Evolutionary conservation across 2,888 invertebrate genomes (phyloP), one percentile per base, ranked within the genome.

Genomic region (Cosmia trapezina): DNA sequence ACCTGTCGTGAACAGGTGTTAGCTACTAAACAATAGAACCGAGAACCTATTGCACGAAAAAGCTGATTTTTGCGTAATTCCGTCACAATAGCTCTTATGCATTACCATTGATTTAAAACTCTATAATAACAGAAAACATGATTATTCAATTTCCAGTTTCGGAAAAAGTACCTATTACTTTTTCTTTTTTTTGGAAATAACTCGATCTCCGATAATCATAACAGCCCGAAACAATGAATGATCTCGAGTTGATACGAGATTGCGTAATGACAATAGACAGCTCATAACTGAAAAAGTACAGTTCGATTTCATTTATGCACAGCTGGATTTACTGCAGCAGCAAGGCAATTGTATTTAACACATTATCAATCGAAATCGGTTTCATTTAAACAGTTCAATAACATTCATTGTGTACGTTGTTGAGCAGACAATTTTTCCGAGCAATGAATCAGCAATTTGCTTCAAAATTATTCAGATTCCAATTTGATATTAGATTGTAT

Each of bases 61-160:
- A 78, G 80, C 68, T 60, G 60, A 77, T 78, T 83, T 84, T 86
- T 72, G 33, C 70, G 82, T 84, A 88, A 89, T 86, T 51, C 37
- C 67, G 54, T 66, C 66, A 89, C 89, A 89, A 90, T 84, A 70
- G 72, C 43, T 63, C 63, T 76, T 86, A 84, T 64, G 78, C 51
- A 78, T 71, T 19, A n/a, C 57, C 41, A 74, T 65, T 80, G 70
- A 65, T 60, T 74, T 73, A 65, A 70, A 68, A 53, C 67, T 54
- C 28, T 11, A 33, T 74, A 68, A 33, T 74, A 68, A 79, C 51
- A 80, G 83, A 74, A 80, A 81, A 83, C 83, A 71, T 63, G 75
- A 41, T 83, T 81, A 81, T 53, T 49, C 75, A 80, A 80, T 75
- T 11, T 56, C 28, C 41, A 51, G 19, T 74, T 61, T 41, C 19